These are phyloP conservation scores for Brachyhypopomus gauderio DNA, from an alignment of 2,113 vertebrate species.

Conservation along the genomic window DNA sequence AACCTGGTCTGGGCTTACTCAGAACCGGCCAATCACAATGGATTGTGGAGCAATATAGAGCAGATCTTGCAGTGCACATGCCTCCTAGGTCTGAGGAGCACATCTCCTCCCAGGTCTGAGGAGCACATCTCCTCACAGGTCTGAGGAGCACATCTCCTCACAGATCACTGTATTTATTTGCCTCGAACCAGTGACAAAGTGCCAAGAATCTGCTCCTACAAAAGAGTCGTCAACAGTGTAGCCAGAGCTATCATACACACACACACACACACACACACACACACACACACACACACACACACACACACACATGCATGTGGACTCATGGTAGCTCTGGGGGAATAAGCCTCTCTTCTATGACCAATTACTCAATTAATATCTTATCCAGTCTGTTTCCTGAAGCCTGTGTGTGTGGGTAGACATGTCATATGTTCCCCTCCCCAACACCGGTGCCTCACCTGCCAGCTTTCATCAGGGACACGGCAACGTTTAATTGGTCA, in stretches of 20 bases:
- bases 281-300: not conserved
- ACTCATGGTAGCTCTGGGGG: constrained; percentile 64
- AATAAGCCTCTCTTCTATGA: constrained; percentile 72
- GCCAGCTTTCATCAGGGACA: constrained; percentile 77
- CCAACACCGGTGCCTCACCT: constrained; percentile 64
- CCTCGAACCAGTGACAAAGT: not conserved
- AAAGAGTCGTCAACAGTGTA: not conserved
- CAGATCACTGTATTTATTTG: not conserved
- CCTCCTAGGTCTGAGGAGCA: not conserved
- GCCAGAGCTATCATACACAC: not conserved
- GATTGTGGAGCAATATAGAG: not conserved
- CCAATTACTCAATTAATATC: constrained; percentile 81
- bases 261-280: not conserved
- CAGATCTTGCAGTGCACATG: not conserved
- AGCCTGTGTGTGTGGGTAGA: constrained; percentile 71
- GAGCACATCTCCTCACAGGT: no score
- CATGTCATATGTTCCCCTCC: constrained; percentile 56
- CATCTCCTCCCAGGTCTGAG: not conserved
- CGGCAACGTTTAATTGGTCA: constrained; percentile 74
- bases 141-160: no score
- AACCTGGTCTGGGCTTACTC: no score
- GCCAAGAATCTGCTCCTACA: constrained; percentile 3
- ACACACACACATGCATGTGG: not conserved
- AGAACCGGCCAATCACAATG: no score
- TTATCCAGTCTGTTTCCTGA: constrained; percentile 77